Evolutionary conservation across 2,797 vertebrate genomes (phyloP).

Genomic region (Acrossocheilus fasciatus): DNA sequence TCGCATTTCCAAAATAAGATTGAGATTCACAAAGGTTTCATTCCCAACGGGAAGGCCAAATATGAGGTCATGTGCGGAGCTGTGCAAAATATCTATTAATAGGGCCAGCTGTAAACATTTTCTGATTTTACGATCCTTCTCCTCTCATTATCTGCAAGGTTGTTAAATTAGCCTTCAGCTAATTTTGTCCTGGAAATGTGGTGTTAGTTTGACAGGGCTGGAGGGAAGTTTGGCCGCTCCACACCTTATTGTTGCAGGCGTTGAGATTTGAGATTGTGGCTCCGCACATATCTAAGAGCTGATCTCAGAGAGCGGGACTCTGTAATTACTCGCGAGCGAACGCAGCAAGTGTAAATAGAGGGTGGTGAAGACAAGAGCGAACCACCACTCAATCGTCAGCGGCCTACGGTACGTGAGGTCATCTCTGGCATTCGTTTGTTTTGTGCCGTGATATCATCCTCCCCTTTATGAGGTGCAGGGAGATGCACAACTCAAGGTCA

Average conservation of each 20-base stretch:
- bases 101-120: constrained; percentile 71
- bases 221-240: constrained; percentile 15
- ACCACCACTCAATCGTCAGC: constrained; percentile 9
- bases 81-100: constrained; percentile 76
- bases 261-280: constrained; percentile 16
- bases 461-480: constrained; percentile 42
- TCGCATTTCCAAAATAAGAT: constrained; percentile 75
- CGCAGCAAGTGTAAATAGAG: constrained; percentile 33
- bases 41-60: constrained; percentile 64
- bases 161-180: constrained; percentile 67
- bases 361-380: constrained; percentile 22
- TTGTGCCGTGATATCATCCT: constrained; percentile 60
- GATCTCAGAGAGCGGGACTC: constrained; percentile 29
- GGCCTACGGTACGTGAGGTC: constrained; percentile 54
- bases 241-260: constrained; percentile 17
- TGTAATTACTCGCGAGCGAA: constrained; percentile 23
- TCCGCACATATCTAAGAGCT: constrained; percentile 14
- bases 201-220: constrained; percentile 43
- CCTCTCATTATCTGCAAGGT: constrained; percentile 70
- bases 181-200: constrained; percentile 65
- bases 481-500: constrained; percentile 47
- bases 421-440: constrained; percentile 59
- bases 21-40: constrained; percentile 65
- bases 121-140: constrained; percentile 65
- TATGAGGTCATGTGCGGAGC: constrained; percentile 73